Conservation (phyloP, 2,888 invertebrate genomes). For the Papilio protenor region DNA sequence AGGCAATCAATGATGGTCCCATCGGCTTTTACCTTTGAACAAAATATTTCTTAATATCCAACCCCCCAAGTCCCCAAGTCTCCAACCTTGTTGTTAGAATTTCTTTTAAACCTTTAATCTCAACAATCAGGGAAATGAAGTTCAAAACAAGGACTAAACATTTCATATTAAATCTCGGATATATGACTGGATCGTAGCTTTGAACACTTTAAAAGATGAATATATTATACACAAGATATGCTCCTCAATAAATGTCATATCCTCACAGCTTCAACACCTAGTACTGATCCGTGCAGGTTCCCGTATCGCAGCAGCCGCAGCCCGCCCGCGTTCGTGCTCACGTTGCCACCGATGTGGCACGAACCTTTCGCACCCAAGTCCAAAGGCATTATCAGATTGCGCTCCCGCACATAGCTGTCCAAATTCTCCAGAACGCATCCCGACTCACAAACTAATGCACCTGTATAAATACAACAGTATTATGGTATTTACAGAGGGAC, state of each 20-base stretch:
- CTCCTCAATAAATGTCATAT: constrained; percentile 43
- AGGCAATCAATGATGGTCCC: constrained; percentile 94
- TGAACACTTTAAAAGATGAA: background rate
- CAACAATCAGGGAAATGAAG: too few species aligned
- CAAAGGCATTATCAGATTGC: constrained; percentile 95
- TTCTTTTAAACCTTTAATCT: too few species aligned
- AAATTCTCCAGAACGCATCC: constrained; percentile 96
- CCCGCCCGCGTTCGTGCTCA: constrained; percentile 98
- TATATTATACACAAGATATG: background rate
- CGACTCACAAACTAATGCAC: constrained; percentile 93
- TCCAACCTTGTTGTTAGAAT: too few species aligned
- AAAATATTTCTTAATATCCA: background rate
- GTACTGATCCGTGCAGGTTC: constrained; percentile 94
- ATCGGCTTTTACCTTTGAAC: constrained; percentile 89
- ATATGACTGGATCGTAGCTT: too few species aligned
- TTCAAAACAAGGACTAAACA: too few species aligned
- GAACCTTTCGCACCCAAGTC: constrained; percentile 98
- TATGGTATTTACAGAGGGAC: background rate
- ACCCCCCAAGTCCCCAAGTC: too few species aligned
- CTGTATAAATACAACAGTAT: constrained; percentile 65
- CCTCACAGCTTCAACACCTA: constrained; percentile 96
- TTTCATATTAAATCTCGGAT: too few species aligned
- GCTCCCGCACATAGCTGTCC: constrained; percentile 89
- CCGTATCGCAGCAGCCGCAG: constrained; percentile 97
- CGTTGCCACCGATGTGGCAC: constrained; percentile 97